Evolutionary conservation across 1,140 invertebrate species (phyloP).

Genomic region (Caenorhabditis elegans): WBcel235 BX284605.5:12794001-12794500

Average conservation of each 20-base stretch:
- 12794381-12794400: not conserved
- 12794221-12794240: not conserved
- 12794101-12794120: no score
- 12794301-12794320: not conserved
- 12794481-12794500: not conserved
- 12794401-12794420: not conserved
- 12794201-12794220: conserved; percentile 2
- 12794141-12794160: not conserved
- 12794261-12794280: not conserved
- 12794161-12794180: not conserved
- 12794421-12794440: not conserved
- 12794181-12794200: not conserved
- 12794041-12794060: not conserved
- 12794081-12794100: no score
- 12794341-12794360: not conserved
- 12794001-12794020: not conserved
- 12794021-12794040: conserved; percentile 4
- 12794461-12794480: not conserved
- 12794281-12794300: not conserved
- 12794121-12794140: no score
- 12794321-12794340: not conserved
- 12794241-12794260: conserved; percentile 1
- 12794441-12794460: not conserved
- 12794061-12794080: not conserved
- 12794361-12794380: not conserved